These are phyloP conservation scores for Clavelina lepadiformis DNA, from an alignment of 23 tunicate species.

Conservation along the genomic window DNA sequence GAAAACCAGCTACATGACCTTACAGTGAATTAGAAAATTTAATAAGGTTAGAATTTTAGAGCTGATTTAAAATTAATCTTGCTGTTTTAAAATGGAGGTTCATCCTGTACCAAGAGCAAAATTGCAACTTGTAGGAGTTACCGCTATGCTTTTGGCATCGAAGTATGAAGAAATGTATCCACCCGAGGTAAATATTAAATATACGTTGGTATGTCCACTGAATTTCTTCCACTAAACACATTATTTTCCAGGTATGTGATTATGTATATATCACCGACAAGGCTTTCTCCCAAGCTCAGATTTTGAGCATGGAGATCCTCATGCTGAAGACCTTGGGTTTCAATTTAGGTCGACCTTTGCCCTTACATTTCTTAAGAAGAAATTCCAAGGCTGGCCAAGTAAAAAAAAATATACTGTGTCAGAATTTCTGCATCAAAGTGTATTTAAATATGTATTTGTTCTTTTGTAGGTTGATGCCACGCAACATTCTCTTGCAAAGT, in stretches of 20 bases:
- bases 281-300: constrained; percentile 69
- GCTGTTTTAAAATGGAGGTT: too few species aligned
- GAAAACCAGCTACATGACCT: too few species aligned
- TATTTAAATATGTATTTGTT: background rate
- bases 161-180: constrained; percentile 99
- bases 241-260: constrained; percentile 52
- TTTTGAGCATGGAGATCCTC: constrained; percentile 67
- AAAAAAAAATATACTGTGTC: too few species aligned
- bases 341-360: constrained; percentile 70
- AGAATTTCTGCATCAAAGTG: background rate
- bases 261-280: constrained; percentile 92
- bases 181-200: constrained; percentile 60
- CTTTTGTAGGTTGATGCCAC: constrained; percentile 72
- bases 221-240: background rate
- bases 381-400: constrained; percentile 94
- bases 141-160: constrained; percentile 92
- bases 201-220: background rate
- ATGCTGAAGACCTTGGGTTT: constrained; percentile 81
- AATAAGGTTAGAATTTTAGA: too few species aligned
- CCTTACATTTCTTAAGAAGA: constrained; percentile 87
- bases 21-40: too few species aligned
- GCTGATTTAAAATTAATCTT: too few species aligned
- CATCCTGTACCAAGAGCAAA: constrained; percentile 60
- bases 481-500: constrained; percentile 91
- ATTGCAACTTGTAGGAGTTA: constrained; percentile 92